Evolutionary conservation across 1,140 invertebrate genomes (phyloP).

Genomic region (Leptinotarsa undecemlineata): DNA sequence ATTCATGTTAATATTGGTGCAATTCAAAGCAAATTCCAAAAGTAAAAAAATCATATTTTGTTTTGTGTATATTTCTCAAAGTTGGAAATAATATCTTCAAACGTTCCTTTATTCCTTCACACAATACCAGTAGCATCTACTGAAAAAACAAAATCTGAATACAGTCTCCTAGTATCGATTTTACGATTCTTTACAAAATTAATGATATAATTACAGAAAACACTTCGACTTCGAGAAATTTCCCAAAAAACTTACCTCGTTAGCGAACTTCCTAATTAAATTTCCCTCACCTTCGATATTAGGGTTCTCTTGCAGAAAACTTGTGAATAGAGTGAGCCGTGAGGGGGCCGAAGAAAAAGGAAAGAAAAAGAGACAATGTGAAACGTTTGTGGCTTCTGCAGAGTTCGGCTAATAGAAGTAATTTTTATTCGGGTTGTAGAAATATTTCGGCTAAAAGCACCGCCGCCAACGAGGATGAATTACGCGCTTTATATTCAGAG

Average conservation of each 20-base stretch:
- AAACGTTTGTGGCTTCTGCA: neutral
- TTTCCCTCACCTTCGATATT: neutral
- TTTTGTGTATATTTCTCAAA: no score
- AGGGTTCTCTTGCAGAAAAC: neutral
- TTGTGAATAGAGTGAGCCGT: neutral
- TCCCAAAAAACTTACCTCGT: constrained; percentile 10
- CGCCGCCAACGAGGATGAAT: neutral
- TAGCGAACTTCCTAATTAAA: constrained; percentile 11
- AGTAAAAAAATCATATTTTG: no score
- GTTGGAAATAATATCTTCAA: no score
- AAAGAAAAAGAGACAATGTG: neutral
- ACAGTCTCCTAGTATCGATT: neutral
- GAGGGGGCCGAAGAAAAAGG: no score
- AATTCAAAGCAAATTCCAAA: no score
- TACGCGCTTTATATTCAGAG: neutral
- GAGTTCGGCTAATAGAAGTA: neutral
- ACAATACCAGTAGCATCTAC: no score
- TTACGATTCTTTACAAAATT: neutral
- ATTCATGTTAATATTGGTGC: no score
- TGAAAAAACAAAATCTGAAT: no score
- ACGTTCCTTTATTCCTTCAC: no score
- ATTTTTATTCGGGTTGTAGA: neutral
- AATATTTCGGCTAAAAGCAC: neutral
- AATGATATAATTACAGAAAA: constrained; percentile 7
- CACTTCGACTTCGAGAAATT: constrained; percentile 1